Evolutionary conservation across 2,113 vertebrate genomes (phyloP).

Genomic region (Mastomys natalensis): DNA sequence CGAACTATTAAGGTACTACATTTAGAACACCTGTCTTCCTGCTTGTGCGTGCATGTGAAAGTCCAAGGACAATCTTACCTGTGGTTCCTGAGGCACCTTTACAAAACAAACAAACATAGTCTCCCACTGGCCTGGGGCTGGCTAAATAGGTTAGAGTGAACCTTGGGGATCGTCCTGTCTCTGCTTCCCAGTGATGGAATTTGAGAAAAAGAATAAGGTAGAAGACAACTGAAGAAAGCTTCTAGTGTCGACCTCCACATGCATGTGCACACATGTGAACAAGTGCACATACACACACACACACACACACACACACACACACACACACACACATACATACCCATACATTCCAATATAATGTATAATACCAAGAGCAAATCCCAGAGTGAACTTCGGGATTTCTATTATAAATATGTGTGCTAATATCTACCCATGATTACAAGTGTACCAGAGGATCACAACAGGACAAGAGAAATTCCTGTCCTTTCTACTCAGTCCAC

Average conservation of each 20-base stretch:
- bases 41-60: not conserved
- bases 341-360: not conserved
- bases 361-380: not conserved
- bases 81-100: not conserved
- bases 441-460: not conserved
- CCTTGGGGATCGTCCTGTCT: not conserved
- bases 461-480: not conserved
- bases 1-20: not conserved
- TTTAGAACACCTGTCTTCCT: not conserved
- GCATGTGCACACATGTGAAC: not conserved
- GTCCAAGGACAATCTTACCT: not conserved
- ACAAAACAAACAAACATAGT: not conserved
- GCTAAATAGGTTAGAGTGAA: not conserved
- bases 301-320: not conserved
- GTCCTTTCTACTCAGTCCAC: not conserved
- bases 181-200: no score
- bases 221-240: not conserved
- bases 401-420: not conserved
- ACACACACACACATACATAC: not conserved
- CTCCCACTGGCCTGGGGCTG: no score
- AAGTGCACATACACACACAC: not conserved
- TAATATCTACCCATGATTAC: not conserved
- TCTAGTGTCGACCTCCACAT: not conserved
- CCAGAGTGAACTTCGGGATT: not conserved
- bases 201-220: not conserved